A percentile compares a stretch with the other conserved stretches of the same genome.
phyloP scores from a whole-genome alignment of 1,140 invertebrate genomes.

The Mactra quadrangularis region DNA sequence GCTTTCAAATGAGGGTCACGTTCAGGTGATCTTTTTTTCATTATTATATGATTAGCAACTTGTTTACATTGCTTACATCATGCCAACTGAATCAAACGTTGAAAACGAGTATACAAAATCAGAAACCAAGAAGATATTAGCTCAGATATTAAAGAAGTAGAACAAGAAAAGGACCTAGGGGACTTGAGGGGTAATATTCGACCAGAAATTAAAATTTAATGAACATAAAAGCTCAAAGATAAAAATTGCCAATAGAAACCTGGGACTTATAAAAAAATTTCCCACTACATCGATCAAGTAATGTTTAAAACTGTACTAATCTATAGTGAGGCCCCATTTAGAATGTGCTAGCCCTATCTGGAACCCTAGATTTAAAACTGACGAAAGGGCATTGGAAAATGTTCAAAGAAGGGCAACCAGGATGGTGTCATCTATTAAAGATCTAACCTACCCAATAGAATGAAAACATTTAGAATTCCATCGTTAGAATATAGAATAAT shows the following conservation, averaged over 20 bases:
- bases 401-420: slow-evolving; percentile 5
- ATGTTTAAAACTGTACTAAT: no score
- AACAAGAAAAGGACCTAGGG: neutral
- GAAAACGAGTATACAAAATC: no score
- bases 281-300: no score
- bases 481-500: neutral
- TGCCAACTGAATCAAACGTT: neutral
- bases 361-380: neutral
- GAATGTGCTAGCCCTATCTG: neutral
- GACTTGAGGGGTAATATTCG: neutral
- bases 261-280: neutral
- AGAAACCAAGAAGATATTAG: neutral
- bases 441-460: neutral
- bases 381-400: neutral
- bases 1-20: no score
- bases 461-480: neutral
- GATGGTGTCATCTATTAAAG: neutral
- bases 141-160: neutral
- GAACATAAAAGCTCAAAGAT: neutral
- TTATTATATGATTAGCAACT: no score
- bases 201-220: neutral
- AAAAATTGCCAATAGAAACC: no score
- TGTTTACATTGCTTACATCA: no score
- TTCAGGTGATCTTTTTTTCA: no score
- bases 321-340: no score